A percentile compares a stretch with the other conserved stretches of the same genome.
Evolutionary conservation across 2,113 vertebrate species (phyloP).

Genomic region (Xiphophorus couchianus): DNA sequence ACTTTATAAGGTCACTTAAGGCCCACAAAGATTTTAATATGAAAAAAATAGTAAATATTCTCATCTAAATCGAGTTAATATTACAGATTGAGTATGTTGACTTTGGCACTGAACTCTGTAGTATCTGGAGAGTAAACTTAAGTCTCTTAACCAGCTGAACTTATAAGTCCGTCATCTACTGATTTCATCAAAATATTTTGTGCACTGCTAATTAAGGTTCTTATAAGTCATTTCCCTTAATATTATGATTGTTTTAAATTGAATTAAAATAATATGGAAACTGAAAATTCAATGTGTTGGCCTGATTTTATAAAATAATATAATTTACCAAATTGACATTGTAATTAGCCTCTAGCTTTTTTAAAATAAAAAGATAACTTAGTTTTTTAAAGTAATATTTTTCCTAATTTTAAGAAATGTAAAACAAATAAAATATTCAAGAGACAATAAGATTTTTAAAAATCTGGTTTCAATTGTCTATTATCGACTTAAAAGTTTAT

Average conservation of each 20-base stretch:
- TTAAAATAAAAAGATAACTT: neutral
- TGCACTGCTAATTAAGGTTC: neutral
- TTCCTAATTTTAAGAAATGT: too few species aligned
- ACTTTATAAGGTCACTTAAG: neutral
- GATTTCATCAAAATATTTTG: constrained; percentile 32
- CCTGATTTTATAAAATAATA: neutral
- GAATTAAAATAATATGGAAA: constrained; percentile 1
- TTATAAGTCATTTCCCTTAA: constrained; percentile 3
- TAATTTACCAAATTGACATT: neutral
- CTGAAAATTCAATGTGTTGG: neutral
- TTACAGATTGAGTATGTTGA: neutral
- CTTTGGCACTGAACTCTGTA: constrained; percentile 20
- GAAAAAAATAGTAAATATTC: constrained; percentile 8
- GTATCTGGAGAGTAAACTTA: constrained; percentile 5
- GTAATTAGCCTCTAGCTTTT: neutral
- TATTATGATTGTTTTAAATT: neutral
- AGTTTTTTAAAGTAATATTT: too few species aligned
- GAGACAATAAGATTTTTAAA: too few species aligned
- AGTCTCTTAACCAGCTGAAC: constrained; percentile 27
- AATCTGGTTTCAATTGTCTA: too few species aligned
- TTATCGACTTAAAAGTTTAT: too few species aligned
- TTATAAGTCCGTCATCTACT: constrained; percentile 30
- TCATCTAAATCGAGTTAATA: constrained; percentile 13
- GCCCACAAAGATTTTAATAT: constrained; percentile 20
- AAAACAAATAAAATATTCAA: too few species aligned